Evolutionary conservation across 1,140 invertebrate species (phyloP).

Genomic region (Aphelenchoides fujianensis): DNA sequence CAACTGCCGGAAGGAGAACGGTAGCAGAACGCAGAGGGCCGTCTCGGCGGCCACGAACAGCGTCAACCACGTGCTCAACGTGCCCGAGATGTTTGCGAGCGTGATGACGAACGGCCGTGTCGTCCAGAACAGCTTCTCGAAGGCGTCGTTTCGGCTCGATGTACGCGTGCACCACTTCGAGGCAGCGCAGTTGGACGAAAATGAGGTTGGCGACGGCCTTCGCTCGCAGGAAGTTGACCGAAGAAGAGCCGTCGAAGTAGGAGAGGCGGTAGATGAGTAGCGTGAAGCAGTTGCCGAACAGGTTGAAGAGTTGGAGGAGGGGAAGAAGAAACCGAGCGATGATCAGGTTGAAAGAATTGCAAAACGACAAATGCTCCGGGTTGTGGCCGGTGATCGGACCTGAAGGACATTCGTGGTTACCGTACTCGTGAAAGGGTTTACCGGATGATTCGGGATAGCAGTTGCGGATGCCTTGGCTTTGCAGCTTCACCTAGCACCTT

Average conservation of each 20-base stretch:
- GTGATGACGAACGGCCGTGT: slow-evolving; percentile 56
- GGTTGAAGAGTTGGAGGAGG: slow-evolving; percentile 52
- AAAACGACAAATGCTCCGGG: slow-evolving; percentile 32
- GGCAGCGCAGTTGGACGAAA: slow-evolving; percentile 54
- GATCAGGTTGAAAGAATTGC: slow-evolving; percentile 34
- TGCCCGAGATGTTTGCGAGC: slow-evolving; percentile 57
- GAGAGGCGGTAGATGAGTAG: slow-evolving; percentile 58
- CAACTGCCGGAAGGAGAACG: slow-evolving; percentile 56
- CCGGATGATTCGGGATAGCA: slow-evolving; percentile 29
- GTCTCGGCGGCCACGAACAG: slow-evolving; percentile 58
- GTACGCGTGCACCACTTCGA: slow-evolving; percentile 61
- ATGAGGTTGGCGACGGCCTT: slow-evolving; percentile 59
- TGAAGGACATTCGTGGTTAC: slow-evolving; percentile 36
- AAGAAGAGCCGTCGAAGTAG: slow-evolving; percentile 55
- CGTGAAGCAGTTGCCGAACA: slow-evolving; percentile 57
- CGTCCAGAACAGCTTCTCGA: slow-evolving; percentile 56
- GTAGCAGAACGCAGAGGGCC: slow-evolving; percentile 52
- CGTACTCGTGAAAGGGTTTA: slow-evolving; percentile 22
- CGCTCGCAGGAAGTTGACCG: slow-evolving; percentile 57
- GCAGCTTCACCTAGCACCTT: slow-evolving; percentile 32
- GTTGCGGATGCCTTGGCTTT: slow-evolving; percentile 12
- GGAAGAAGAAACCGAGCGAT: slow-evolving; percentile 45
- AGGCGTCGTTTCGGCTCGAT: slow-evolving; percentile 19
- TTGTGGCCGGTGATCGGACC: slow-evolving; percentile 37
- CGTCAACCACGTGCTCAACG: slow-evolving; percentile 58